Evolutionary conservation across 2,113 vertebrate species (phyloP), one percentile per base, ranked within the genome.

Genomic region (Callorhinus ursinus): DNA sequence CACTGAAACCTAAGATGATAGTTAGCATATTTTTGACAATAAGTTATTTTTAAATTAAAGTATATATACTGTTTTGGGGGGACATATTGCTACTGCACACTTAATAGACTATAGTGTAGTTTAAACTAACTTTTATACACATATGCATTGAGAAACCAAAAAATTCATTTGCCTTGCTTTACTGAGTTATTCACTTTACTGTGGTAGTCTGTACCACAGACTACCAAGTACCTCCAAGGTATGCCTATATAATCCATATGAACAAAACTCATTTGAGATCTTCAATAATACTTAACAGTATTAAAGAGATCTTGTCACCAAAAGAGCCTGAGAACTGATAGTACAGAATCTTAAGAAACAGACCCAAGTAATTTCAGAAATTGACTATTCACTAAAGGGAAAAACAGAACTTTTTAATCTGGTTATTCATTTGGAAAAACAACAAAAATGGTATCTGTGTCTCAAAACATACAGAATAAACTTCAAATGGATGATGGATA

Each of bases 381-480:
- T 36, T 93, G n/a, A 67, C 46, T 76, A 74, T 61, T 82, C 26
- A 59, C 18, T 72, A 82, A 80, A 71, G 2, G 16, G 39, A 39
- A 94, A 94, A 81, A 39, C 13, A 18, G 36, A 88, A 81, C 31
- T 39, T 79, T 77, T 94, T 71, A 81, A 88, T 72, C 51, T 88
- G 74, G 51, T 59, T n/a, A 51, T 22, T 5, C 21, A 39, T 24
- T 59, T 71, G 53, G 22, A 49, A 81, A 94, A 88, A 81, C 15
- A 87, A 79, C 26, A 81, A 93, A 65, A 65, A 93, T 36, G 31
- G 71, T 39, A 59, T 88, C 22, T 61, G 26, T 36, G n/a, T 12
- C 39, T 87, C 57, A 93, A 84, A 86, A 93, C 15, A 53, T 28
- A 87, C 51, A 55, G 59, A 63, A 76, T 85, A 79, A 87, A 67